Evolutionary conservation across 2,888 invertebrate species (phyloP).

Genomic region (Leptinotarsa juncta): DNA sequence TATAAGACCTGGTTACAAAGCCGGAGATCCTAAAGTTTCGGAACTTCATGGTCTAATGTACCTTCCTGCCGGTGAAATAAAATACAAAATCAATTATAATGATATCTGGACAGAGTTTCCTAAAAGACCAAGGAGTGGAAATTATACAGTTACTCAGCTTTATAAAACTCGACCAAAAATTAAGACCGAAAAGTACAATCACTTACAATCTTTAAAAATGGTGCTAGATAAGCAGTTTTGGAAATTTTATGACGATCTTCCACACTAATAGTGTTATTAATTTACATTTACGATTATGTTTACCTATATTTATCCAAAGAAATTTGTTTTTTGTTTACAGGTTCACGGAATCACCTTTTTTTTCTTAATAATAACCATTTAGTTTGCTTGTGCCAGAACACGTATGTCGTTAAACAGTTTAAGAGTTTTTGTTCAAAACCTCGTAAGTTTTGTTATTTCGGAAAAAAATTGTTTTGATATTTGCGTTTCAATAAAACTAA

Average conservation of each 20-base stretch:
- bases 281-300: not conserved
- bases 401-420: not conserved
- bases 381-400: not conserved
- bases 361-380: not conserved
- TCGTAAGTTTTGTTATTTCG: slow-evolving; percentile 1
- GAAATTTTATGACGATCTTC: slow-evolving; percentile 9
- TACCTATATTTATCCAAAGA: not conserved
- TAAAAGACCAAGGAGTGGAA: not conserved
- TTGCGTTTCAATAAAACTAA: not conserved
- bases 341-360: not conserved
- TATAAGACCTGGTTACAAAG: slow-evolving; percentile 16
- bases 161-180: not conserved
- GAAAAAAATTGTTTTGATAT: not conserved
- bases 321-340: not conserved
- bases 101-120: not conserved
- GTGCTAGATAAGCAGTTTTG: slow-evolving; percentile 23
- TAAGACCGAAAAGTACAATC: not conserved
- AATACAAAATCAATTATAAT: not conserved
- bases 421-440: not conserved
- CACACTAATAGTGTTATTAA: not conserved
- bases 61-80: slow-evolving; percentile 1
- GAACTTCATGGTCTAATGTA: slow-evolving; percentile 2
- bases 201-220: slow-evolving; percentile 13
- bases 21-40: slow-evolving; percentile 20
- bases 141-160: not conserved